Base-by-base conservation (phyloP, 2,888 invertebrate species). In the Charanyca ferruginea region DNA sequence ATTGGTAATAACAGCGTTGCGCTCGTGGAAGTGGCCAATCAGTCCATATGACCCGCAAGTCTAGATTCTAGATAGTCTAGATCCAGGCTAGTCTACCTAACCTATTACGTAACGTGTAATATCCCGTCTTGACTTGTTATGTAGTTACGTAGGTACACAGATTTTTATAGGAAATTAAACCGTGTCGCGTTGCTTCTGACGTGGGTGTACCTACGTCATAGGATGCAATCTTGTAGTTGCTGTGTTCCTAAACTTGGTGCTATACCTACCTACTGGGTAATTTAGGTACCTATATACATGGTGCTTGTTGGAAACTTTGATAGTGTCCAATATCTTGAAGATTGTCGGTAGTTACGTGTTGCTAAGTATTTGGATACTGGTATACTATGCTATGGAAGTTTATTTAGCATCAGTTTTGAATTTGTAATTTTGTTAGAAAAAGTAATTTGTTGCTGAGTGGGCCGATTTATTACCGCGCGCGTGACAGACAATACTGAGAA, bases 1-100 rank as follows among this genome's bases (percentile, higher is more conserved):
- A 88, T 91, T 87, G 87, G 75, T 63, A 67, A 77, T 85, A 88
- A 87, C 80, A 85, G 71, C 84, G 83, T 76, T 86, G 87, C 83
- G 83, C 83, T 71, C 81, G 86, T 93, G 94, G 94, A 95, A 91
- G 89, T 93, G 88, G 89, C 87, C 94, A 92, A 94, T 95, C 94
- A 94, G 89, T 86, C 90, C 87, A 87, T 87, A 88, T 93, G 92
- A 91, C 91, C 91, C 88, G 92, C 87, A 90, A 89, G 87, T 90
- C 90, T 92, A 91, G 91, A 89, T 90, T 88, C 89, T 89, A 89
- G 88, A 85, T 89, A 87, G 84, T 81, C 88, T 87, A 86, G 89
- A 59, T 48, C 49, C 87, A 88, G 85, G 83, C 89, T 87, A 90
- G 90, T 79, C 83, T 82, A 85, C 87, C 86, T 81, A 87, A 83